Percentiles rank a stretch among this genome's conserved stretches.
Conservation (phyloP, 2,797 vertebrate genomes). For the Coregonus sp. region DNA sequence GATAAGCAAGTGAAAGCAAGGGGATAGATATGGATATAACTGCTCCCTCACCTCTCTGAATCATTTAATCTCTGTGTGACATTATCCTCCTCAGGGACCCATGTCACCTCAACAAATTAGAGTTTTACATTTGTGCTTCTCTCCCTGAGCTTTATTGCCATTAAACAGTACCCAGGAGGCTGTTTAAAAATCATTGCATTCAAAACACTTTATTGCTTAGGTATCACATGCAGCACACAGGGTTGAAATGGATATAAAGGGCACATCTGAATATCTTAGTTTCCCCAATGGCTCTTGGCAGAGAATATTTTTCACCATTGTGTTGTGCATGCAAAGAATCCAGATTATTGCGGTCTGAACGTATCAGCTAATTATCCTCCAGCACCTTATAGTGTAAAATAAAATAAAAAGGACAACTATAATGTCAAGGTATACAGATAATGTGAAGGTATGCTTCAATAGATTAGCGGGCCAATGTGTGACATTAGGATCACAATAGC, state of each 20-base stretch:
- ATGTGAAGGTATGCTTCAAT: not conserved
- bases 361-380: not conserved
- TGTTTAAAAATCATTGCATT: constrained; percentile 29
- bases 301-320: not conserved
- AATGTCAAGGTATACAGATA: not conserved
- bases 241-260: constrained; percentile 23
- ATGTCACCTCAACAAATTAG: constrained; percentile 65
- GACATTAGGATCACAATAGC: not conserved
- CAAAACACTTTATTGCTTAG: constrained; percentile 33
- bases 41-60: constrained; percentile 55
- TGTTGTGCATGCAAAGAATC: not conserved
- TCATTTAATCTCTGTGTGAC: constrained; percentile 68
- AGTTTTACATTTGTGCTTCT: constrained; percentile 56
- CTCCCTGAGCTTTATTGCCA: constrained; percentile 32
- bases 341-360: not conserved
- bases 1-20: constrained; percentile 13
- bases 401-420: not conserved
- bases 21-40: constrained; percentile 40
- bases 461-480: not conserved
- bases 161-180: constrained; percentile 42
- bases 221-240: constrained; percentile 30
- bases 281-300: constrained; percentile 18
- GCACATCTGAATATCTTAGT: constrained; percentile 28
- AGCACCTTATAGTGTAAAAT: not conserved
- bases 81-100: constrained; percentile 63